Evolutionary conservation across 1,140 invertebrate genomes (phyloP).

Genomic region (Leptinotarsa defecta): DNA sequence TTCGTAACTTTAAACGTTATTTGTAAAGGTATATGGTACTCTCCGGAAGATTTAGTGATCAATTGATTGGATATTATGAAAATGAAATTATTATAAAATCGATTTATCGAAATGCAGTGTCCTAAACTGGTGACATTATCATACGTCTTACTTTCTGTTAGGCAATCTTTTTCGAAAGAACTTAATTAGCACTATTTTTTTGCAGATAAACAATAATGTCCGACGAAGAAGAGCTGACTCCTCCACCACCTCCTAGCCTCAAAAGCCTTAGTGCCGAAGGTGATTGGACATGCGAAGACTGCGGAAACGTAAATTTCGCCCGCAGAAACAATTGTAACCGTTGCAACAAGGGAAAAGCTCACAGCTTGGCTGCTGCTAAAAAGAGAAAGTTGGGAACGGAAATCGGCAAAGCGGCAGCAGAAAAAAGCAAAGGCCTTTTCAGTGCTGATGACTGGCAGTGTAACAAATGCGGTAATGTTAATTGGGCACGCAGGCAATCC

Average conservation of each 20-base stretch:
- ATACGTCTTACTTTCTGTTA: background rate
- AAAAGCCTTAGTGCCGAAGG: constrained; percentile 51
- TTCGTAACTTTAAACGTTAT: background rate
- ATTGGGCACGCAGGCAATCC: constrained; percentile 94
- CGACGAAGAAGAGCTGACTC: constrained; percentile 34
- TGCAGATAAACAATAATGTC: constrained; percentile 5
- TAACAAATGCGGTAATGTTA: constrained; percentile 98
- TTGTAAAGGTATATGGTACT: constrained; percentile 27
- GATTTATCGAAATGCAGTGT: background rate
- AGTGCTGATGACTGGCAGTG: constrained; percentile 99
- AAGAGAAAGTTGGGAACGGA: constrained; percentile 94
- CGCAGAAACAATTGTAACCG: constrained; percentile 87
- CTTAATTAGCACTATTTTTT: constrained; percentile 16
- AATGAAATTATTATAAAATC: background rate
- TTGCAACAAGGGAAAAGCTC: constrained; percentile 74
- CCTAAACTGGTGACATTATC: constrained; percentile 5
- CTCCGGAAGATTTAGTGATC: constrained; percentile 24
- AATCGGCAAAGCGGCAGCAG: constrained; percentile 96
- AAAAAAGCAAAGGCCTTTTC: constrained; percentile 97
- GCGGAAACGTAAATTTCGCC: constrained; percentile 95
- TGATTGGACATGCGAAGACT: constrained; percentile 67
- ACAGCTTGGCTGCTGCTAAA: constrained; percentile 55
- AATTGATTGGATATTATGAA: constrained; percentile 20
- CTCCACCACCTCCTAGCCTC: constrained; percentile 45
- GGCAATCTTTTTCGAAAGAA: background rate